phyloP scores from a whole-genome alignment of 2,113 vertebrate genomes.

The Bujurquina vittata region DNA sequence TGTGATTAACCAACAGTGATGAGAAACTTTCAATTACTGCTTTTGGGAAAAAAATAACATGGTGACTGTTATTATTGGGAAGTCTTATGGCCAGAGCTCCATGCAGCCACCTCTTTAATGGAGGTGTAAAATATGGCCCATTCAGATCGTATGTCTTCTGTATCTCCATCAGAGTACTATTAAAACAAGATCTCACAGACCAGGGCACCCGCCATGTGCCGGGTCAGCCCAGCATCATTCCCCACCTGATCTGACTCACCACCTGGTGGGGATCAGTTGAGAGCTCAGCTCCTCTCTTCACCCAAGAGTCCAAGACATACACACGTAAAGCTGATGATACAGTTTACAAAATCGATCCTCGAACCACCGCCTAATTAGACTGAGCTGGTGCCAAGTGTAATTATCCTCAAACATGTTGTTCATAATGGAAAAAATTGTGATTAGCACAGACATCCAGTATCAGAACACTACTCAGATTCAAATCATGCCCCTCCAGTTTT shows the following conservation, averaged over 20 bases:
- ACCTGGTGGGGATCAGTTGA: neutral
- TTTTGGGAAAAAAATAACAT: conserved; percentile 18
- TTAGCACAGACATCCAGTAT: neutral
- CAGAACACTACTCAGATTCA: neutral
- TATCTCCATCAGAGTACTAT: neutral
- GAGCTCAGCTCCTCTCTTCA: neutral
- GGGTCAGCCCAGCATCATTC: neutral
- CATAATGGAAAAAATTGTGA: neutral
- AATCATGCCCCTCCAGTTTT: neutral
- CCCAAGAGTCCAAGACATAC: neutral
- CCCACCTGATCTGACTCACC: too few relatives aligned
- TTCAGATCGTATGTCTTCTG: neutral
- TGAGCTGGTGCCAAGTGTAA: neutral
- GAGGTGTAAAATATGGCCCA: neutral
- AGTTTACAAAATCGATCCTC: neutral
- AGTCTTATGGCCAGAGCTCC: neutral
- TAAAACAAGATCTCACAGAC: neutral
- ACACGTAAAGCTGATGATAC: neutral
- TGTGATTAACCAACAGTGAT: neutral
- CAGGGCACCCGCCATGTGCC: too few relatives aligned
- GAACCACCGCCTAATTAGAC: neutral
- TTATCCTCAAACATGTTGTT: neutral
- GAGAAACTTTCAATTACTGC: conserved; percentile 31
- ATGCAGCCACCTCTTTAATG: neutral
- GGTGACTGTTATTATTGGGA: conserved; percentile 4